A percentile compares a stretch with the other conserved stretches of the same genome.
phyloP scores from a whole-genome alignment of 2,888 invertebrate genomes.

The Cephus runcator region DNA sequence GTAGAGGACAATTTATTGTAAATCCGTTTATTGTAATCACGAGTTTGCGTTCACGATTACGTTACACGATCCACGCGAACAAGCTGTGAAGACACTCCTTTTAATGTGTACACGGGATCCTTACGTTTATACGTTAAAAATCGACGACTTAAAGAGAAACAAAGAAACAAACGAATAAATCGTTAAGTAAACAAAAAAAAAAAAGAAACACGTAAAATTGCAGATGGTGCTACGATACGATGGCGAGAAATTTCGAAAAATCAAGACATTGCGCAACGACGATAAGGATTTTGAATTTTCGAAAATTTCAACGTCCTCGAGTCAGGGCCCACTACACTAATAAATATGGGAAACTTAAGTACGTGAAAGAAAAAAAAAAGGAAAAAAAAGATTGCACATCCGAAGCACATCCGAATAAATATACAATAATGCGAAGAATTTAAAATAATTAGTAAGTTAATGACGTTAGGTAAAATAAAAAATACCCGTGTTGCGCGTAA shows the following conservation, averaged over 20 bases:
- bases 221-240: background rate
- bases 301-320: background rate
- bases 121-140: background rate
- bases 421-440: conserved; percentile 46
- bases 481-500: conserved; percentile 29
- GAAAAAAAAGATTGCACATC: conserved; percentile 21
- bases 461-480: conserved; percentile 31
- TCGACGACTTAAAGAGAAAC: conserved; percentile 8
- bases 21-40: conserved; percentile 7
- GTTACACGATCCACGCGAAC: background rate
- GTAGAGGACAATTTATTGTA: conserved; percentile 15
- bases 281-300: background rate
- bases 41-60: background rate
- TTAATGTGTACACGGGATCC: conserved; percentile 1
- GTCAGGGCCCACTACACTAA: background rate
- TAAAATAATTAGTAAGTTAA: conserved; percentile 29
- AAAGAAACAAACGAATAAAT: conserved; percentile 18
- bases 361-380: background rate
- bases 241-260: background rate
- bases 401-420: conserved; percentile 20
- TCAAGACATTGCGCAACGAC: background rate
- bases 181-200: conserved; percentile 17
- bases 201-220: conserved; percentile 16
- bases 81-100: conserved; percentile 9
- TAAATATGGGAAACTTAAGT: background rate